Evolutionary conservation across 2,888 invertebrate genomes (phyloP).

Genomic region (Caradrina clavipalpis): DNA sequence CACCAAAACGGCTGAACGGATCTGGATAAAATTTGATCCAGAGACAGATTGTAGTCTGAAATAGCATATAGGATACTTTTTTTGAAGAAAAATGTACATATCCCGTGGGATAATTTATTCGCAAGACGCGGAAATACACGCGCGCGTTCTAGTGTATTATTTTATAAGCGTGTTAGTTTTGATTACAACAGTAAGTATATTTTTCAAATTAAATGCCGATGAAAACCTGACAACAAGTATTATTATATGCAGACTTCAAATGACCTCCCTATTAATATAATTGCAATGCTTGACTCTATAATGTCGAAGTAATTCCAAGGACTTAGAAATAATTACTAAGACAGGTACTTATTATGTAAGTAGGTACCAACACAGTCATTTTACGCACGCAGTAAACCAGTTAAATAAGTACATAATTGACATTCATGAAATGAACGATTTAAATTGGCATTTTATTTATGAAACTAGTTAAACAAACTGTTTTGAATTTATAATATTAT

Average conservation of each 20-base stretch:
- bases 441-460: background rate
- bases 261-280: constrained; percentile 1
- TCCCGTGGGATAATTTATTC: too few relatives aligned
- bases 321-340: constrained; percentile 19
- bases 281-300: background rate
- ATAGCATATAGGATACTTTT: too few relatives aligned
- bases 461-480: background rate
- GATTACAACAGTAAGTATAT: too few relatives aligned
- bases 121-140: too few relatives aligned
- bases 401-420: background rate
- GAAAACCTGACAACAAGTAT: background rate
- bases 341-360: background rate
- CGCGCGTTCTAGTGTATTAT: too few relatives aligned
- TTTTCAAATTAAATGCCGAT: background rate
- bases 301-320: constrained; percentile 26
- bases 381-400: background rate
- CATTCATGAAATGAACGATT: background rate
- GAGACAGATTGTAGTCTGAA: too few relatives aligned
- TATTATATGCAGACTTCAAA: constrained; percentile 5
- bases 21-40: too few relatives aligned
- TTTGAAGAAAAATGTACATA: too few relatives aligned
- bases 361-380: background rate
- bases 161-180: too few relatives aligned
- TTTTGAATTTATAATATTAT: too few relatives aligned
- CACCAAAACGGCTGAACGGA: too few relatives aligned